Percentiles rank a stretch among this genome's conserved stretches.
Conservation (phyloP, 2,888 invertebrate genomes). For the Drosophila anomalipes region DNA sequence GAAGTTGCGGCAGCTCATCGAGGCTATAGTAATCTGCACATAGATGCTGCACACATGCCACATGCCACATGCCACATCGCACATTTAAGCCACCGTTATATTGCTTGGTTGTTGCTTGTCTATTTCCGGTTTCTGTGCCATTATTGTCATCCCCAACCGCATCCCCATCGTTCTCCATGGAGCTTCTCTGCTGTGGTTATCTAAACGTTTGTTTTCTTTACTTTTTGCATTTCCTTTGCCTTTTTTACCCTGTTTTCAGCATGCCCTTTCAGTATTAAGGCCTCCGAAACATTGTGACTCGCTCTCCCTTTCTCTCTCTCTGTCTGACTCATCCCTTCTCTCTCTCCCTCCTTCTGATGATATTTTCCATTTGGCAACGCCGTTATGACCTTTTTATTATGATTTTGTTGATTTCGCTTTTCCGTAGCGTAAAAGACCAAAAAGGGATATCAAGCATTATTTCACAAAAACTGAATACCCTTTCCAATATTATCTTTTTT, state of each 20-base stretch:
- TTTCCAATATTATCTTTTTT: conserved; percentile 11
- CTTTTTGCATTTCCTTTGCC: conserved; percentile 62
- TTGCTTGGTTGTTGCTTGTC: conserved; percentile 45
- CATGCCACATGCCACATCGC: conserved; percentile 33
- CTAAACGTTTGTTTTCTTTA: conserved; percentile 67
- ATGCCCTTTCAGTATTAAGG: conserved; percentile 5
- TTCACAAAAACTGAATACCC: conserved; percentile 27
- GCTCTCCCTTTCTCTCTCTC: not conserved
- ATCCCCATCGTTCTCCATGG: conserved; percentile 14
- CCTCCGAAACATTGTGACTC: conserved; percentile 34
- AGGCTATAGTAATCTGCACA: conserved; percentile 29
- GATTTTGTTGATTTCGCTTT: conserved; percentile 75
- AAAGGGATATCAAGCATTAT: conserved; percentile 14
- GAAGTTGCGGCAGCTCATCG: conserved; percentile 47
- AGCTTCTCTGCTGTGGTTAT: conserved; percentile 57
- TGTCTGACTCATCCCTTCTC: not conserved
- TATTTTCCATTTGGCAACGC: conserved; percentile 54
- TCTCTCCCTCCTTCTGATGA: conserved; percentile 3
- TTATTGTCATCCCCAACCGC: conserved; percentile 49
- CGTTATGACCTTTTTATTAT: conserved; percentile 71
- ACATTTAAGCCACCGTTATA: conserved; percentile 65
- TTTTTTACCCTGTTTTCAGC: conserved; percentile 19
- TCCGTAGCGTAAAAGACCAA: conserved; percentile 36
- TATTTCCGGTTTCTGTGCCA: conserved; percentile 70
- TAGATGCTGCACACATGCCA: conserved; percentile 27